These are phyloP conservation scores for Struthio camelus DNA, from an alignment of 2,113 vertebrate genomes.

Conservation along the genomic window DNA sequence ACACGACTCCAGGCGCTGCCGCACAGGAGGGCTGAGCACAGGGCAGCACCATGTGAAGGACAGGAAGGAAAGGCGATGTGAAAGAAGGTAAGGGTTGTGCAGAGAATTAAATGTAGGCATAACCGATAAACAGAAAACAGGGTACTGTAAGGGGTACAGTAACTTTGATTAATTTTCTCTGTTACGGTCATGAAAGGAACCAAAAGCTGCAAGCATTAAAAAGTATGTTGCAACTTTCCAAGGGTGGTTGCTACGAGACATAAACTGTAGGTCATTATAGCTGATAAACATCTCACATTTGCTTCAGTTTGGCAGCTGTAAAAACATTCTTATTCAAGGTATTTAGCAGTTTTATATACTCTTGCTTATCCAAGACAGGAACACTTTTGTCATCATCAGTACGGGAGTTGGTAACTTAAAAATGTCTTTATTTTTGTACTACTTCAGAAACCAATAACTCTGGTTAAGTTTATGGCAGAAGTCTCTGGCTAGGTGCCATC, in stretches of 20 bases:
- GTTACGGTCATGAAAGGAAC: neutral
- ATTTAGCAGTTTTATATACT: neutral
- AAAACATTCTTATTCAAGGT: neutral
- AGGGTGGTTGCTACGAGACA: neutral
- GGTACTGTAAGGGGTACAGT: neutral
- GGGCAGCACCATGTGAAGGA: neutral
- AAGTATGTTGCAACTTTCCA: slow-evolving; percentile 3
- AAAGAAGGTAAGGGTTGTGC: neutral
- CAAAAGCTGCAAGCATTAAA: neutral
- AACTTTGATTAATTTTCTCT: neutral
- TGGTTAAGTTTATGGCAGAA: neutral
- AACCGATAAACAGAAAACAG: neutral
- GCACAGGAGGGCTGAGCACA: neutral
- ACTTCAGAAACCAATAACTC: neutral
- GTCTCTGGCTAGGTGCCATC: neutral
- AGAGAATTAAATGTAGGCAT: neutral
- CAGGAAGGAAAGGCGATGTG: neutral
- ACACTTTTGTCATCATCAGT: neutral
- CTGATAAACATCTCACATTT: neutral
- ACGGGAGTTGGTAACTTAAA: neutral
- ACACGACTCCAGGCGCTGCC: neutral
- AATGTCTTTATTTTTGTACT: neutral
- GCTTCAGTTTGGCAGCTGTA: neutral
- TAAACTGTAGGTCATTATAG: neutral
- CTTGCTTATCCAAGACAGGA: neutral